Conservation (phyloP, 2,888 invertebrate species). For the Synanthedon myopaeformis region DNA sequence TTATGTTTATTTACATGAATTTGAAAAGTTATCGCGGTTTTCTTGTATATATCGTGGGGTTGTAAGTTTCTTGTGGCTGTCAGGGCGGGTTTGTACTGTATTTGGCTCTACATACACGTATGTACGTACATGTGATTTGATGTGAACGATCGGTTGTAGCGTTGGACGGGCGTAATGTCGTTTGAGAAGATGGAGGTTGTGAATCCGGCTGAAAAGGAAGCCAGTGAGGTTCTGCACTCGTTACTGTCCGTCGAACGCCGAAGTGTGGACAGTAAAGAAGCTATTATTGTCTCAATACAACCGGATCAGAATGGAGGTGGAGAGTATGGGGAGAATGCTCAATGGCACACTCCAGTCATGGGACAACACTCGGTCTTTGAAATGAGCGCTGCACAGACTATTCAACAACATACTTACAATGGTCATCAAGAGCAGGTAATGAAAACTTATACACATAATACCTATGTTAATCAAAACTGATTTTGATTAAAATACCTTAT, state of each 20-base stretch:
- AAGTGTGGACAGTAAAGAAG: conserved; percentile 70
- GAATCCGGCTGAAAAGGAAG: conserved; percentile 77
- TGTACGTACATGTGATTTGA: conserved; percentile 63
- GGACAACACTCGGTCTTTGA: conserved; percentile 66
- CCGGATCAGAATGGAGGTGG: conserved; percentile 55
- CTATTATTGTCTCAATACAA: conserved; percentile 62
- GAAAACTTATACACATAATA: neutral
- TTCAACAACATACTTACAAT: conserved; percentile 62
- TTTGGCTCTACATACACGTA: conserved; percentile 58
- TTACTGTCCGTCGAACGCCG: conserved; percentile 75
- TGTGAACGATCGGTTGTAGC: conserved; percentile 58
- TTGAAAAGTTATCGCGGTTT: conserved; percentile 69
- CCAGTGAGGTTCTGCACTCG: conserved; percentile 77
- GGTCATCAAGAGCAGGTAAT: conserved; percentile 62
- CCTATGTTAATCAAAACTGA: neutral
- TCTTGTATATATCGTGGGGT: conserved; percentile 41
- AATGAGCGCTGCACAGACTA: conserved; percentile 44
- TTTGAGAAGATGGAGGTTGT: conserved; percentile 73
- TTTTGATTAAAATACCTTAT: too few relatives aligned
- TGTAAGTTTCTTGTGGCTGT: conserved; percentile 31
- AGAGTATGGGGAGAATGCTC: conserved; percentile 67
- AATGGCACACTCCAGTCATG: conserved; percentile 75
- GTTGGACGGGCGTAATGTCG: conserved; percentile 43
- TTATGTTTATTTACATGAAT: conserved; percentile 72
- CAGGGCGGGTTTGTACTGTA: conserved; percentile 54